These are phyloP conservation scores for Zaprionus lineosus DNA, from an alignment of 2,888 invertebrate species.

Conservation along the genomic window DNA sequence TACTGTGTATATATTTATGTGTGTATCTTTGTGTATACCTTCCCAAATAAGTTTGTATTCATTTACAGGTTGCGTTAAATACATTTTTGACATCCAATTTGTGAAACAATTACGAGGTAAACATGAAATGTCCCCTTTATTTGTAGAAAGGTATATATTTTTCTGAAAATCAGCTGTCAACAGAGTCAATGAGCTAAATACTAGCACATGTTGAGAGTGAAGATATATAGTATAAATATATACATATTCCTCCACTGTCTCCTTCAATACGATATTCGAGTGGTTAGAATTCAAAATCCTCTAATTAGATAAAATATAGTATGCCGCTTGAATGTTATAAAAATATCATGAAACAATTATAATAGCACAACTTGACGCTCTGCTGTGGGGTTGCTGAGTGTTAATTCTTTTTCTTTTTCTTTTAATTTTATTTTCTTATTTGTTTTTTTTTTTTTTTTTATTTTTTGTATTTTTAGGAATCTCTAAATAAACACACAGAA, in stretches of 20 bases:
- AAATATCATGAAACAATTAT: constrained; percentile 42
- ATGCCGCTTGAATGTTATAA: not conserved
- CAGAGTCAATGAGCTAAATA: not conserved
- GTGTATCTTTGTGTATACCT: not conserved
- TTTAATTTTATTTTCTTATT: too few relatives aligned
- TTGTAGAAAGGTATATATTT: not conserved
- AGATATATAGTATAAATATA: constrained; percentile 1
- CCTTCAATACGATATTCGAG: too few relatives aligned
- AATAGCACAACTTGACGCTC: constrained; percentile 11
- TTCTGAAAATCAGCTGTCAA: not conserved
- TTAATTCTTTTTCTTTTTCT: too few relatives aligned
- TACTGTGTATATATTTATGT: not conserved
- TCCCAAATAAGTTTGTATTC: not conserved
- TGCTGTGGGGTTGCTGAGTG: too few relatives aligned
- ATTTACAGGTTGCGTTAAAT: not conserved
- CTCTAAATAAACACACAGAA: constrained; percentile 41
- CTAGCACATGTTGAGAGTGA: not conserved
- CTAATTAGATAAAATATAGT: too few relatives aligned
- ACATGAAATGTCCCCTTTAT: not conserved
- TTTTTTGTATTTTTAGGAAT: too few relatives aligned
- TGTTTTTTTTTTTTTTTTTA: too few relatives aligned
- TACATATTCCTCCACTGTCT: not conserved
- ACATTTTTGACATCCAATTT: not conserved
- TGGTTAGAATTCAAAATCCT: too few relatives aligned
- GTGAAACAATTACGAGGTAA: not conserved